phyloP scores from a whole-genome alignment of 1,140 invertebrate genomes.

The Drosophila aff. region DNA sequence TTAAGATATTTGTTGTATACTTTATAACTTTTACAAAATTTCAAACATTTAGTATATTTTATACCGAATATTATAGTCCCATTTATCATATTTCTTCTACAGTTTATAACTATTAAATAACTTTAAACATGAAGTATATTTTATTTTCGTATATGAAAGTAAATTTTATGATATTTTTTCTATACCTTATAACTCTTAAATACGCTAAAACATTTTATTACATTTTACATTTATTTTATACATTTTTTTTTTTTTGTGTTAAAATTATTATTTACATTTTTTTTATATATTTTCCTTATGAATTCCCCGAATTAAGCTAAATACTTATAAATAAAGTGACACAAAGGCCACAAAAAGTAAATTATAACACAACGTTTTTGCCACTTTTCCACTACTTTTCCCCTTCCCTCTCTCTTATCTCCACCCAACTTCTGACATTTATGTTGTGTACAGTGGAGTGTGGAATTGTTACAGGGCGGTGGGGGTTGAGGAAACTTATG shows the following conservation, averaged over 20 bases:
- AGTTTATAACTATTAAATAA: too few relatives aligned
- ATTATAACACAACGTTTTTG: constrained; percentile 27
- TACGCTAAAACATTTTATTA: background rate
- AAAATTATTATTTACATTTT: background rate
- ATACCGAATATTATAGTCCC: too few relatives aligned
- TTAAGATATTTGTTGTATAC: too few relatives aligned
- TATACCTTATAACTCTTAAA: too few relatives aligned
- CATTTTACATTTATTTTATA: too few relatives aligned
- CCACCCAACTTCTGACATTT: constrained; percentile 36
- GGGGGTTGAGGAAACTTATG: constrained; percentile 68
- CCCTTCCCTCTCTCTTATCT: background rate
- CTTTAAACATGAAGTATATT: too few relatives aligned
- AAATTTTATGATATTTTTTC: too few relatives aligned
- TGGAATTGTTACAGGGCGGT: background rate
- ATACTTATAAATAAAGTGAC: background rate
- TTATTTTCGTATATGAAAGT: too few relatives aligned
- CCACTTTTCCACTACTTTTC: background rate
- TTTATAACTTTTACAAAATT: too few relatives aligned
- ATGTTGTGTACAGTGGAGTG: constrained; percentile 29
- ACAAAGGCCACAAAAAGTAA: constrained; percentile 10
- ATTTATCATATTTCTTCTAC: too few relatives aligned
- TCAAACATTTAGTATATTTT: too few relatives aligned
- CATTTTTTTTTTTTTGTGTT: too few relatives aligned
- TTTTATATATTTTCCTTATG: background rate
- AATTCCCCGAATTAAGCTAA: background rate